A percentile compares a stretch with the other conserved stretches of the same genome.
Conservation (phyloP, 2,113 vertebrate species). For the Mustela nigripes region DNA sequence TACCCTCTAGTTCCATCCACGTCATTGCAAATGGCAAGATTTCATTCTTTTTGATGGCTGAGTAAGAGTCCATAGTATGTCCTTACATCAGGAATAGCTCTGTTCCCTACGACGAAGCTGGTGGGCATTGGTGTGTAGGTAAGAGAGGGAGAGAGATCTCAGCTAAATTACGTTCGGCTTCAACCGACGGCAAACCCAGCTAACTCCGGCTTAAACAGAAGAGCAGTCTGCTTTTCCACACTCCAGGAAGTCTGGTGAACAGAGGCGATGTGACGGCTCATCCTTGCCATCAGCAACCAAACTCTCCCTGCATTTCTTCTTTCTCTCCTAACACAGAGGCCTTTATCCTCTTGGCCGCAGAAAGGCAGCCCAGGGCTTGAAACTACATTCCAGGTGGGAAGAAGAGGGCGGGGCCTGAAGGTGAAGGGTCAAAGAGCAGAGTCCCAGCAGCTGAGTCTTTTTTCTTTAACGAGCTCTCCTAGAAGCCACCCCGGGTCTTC, state of each 20-base stretch:
- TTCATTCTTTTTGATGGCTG: background rate
- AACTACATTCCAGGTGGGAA: background rate
- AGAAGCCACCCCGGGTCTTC: background rate
- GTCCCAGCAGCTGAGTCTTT: background rate
- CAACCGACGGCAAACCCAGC: background rate
- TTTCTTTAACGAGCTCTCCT: background rate
- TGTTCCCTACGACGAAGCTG: background rate
- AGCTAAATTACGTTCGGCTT: background rate
- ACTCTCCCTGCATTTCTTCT: background rate
- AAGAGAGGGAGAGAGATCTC: background rate
- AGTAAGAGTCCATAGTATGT: background rate
- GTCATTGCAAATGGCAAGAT: background rate
- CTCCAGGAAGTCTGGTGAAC: background rate
- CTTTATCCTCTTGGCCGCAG: background rate
- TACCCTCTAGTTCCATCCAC: background rate
- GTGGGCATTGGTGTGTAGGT: background rate
- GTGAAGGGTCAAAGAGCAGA: background rate
- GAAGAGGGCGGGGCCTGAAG: background rate
- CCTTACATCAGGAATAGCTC: background rate
- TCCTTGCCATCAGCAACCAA: fast-evolving
- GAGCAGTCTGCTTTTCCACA: background rate
- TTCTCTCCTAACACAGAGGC: background rate
- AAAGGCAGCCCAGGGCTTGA: background rate
- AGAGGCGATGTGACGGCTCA: background rate
- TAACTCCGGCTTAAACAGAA: background rate